Conservation (phyloP, 2,888 invertebrate genomes). For the Troglohyphantes excavatus region DNA sequence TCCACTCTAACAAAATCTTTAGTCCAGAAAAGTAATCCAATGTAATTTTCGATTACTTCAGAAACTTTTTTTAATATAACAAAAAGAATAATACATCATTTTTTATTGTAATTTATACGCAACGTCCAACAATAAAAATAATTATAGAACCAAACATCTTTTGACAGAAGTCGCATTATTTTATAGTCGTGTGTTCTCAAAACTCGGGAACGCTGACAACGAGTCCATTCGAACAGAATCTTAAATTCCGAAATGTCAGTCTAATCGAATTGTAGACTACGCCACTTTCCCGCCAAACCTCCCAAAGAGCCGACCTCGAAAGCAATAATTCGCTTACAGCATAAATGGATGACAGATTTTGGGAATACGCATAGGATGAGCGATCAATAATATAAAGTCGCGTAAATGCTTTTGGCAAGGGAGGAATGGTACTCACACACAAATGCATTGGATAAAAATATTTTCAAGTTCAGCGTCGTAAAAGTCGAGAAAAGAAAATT, state of each 20-base stretch:
- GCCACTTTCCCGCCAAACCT: not conserved
- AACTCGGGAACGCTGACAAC: not conserved
- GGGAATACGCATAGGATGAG: not conserved
- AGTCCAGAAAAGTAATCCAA: too few species aligned
- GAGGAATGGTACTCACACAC: not conserved
- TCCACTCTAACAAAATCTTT: too few species aligned
- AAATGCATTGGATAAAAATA: conserved; percentile 17
- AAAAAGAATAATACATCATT: not conserved
- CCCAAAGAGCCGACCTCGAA: conserved; percentile 2
- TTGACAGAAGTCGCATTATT: not conserved
- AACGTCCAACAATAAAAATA: not conserved
- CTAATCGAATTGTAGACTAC: conserved; percentile 13
- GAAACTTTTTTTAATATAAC: not conserved
- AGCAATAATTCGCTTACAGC: conserved; percentile 48
- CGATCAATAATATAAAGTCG: conserved; percentile 35
- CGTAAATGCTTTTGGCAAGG: conserved; percentile 28
- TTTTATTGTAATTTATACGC: not conserved
- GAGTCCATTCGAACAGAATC: not conserved
- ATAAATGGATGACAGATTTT: conserved; percentile 32
- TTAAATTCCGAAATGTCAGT: not conserved
- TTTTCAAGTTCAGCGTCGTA: not conserved
- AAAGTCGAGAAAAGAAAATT: not conserved
- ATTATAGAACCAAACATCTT: not conserved
- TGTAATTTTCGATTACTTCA: not conserved
- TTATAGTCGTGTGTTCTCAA: not conserved